Percentiles rank a stretch among this genome's conserved stretches.
Conservation (phyloP, 2,113 vertebrate genomes). For the Saccopteryx leptura region DNA sequence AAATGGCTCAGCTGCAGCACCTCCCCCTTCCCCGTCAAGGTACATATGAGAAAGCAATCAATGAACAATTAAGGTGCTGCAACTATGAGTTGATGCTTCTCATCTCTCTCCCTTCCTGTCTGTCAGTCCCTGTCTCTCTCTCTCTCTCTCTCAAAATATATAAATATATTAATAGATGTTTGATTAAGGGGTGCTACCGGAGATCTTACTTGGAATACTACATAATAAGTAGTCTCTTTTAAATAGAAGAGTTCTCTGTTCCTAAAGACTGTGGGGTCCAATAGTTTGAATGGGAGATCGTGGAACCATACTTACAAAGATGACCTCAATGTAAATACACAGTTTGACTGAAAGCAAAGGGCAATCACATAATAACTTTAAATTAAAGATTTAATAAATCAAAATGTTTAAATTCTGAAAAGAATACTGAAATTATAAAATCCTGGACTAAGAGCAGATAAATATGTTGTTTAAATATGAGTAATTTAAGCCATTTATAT, state of each 20-base stretch:
- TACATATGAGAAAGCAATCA: no score
- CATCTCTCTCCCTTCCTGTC: no score
- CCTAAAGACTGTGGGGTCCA: not conserved
- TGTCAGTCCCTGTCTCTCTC: no score
- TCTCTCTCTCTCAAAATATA: no score
- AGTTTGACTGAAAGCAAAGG: not conserved
- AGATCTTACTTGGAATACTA: not conserved
- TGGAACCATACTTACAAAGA: not conserved
- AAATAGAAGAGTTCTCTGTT: not conserved
- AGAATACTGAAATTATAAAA: constrained; percentile 4
- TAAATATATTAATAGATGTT: no score
- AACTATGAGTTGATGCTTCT: no score
- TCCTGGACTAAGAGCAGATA: not conserved
- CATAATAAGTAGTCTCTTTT: not conserved
- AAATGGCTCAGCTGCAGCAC: no score
- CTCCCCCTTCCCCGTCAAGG: no score
- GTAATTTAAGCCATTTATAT: constrained; percentile 1
- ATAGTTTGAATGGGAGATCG: not conserved
- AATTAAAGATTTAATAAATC: not conserved
- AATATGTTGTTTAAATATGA: not conserved
- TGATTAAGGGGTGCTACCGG: not conserved
- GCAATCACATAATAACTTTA: not conserved
- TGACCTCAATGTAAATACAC: not conserved
- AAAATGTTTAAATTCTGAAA: not conserved
- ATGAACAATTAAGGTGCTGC: no score